These are phyloP conservation scores for Aradus depressus DNA, from an alignment of 2,888 invertebrate genomes.

Conservation along the genomic window DNA sequence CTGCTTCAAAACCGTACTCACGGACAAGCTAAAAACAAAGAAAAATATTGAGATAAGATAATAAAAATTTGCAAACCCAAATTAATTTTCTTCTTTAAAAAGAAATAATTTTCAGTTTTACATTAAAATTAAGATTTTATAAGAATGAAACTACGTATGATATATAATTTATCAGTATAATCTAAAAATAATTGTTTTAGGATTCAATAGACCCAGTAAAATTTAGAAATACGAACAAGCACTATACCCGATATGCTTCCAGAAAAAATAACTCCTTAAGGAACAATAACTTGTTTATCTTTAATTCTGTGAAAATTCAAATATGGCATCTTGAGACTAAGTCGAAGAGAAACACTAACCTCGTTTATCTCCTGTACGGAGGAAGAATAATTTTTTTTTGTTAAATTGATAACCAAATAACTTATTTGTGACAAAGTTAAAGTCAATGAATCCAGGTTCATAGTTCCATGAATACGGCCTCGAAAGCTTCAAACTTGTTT, in stretches of 20 bases:
- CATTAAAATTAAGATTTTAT: too few relatives aligned
- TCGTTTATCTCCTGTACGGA: conserved; percentile 77
- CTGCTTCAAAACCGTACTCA: conserved; percentile 91
- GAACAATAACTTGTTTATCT: neutral
- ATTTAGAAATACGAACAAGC: too few relatives aligned
- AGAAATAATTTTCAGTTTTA: too few relatives aligned
- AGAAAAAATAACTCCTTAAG: neutral
- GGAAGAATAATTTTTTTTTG: conserved; percentile 89
- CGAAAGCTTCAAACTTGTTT: conserved; percentile 91
- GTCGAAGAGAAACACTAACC: conserved; percentile 41
- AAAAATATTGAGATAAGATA: neutral
- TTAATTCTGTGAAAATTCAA: neutral
- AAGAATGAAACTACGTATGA: too few relatives aligned
- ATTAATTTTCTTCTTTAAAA: too few relatives aligned
- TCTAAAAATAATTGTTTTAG: too few relatives aligned
- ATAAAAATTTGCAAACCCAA: too few relatives aligned
- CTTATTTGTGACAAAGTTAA: conserved; percentile 98
- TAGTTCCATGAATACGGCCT: conserved; percentile 86
- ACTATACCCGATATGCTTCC: too few relatives aligned
- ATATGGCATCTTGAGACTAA: conserved; percentile 5
- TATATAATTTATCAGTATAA: too few relatives aligned
- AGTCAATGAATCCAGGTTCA: conserved; percentile 98
- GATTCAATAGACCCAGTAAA: too few relatives aligned
- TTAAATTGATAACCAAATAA: conserved; percentile 91
- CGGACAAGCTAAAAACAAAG: conserved; percentile 60